phyloP scores from a whole-genome alignment of 2,797 vertebrate genomes.

The Molossus alvarezi region DNA sequence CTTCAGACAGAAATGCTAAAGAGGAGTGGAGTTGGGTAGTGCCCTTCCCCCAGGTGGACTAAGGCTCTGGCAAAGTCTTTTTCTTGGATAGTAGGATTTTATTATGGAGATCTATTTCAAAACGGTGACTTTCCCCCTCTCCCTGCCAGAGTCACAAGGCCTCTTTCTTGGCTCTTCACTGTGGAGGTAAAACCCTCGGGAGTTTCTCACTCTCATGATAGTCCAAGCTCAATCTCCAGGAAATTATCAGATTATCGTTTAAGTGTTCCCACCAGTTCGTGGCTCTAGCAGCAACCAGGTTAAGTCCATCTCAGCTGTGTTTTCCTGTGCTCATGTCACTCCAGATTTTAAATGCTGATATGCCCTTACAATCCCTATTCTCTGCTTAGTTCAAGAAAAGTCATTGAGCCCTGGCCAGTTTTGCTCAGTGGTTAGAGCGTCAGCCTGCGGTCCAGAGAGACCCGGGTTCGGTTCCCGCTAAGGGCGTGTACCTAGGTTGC shows the following conservation, averaged over 20 bases:
- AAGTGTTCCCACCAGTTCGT: neutral
- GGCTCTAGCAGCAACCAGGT: neutral
- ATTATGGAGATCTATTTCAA: neutral
- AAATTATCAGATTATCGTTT: neutral
- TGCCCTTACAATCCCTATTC: neutral
- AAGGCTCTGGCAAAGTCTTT: neutral
- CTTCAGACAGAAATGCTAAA: neutral
- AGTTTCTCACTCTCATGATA: neutral
- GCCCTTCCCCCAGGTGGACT: neutral
- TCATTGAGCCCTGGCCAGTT: neutral
- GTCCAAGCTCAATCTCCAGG: neutral
- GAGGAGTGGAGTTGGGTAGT: neutral
- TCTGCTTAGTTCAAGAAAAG: neutral
- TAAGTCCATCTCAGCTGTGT: no score
- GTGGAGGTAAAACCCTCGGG: neutral
- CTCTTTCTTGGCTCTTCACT: neutral
- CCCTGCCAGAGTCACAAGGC: neutral
- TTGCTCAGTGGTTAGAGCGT: no score
- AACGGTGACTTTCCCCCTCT: neutral
- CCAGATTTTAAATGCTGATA: neutral
- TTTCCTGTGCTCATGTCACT: neutral
- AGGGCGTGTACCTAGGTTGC: no score
- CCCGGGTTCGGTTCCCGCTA: no score
- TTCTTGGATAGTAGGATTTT: neutral
- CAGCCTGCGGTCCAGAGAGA: no score